Base-by-base conservation (phyloP, 2,797 vertebrate genomes). In the Vipera latastei region DNA sequence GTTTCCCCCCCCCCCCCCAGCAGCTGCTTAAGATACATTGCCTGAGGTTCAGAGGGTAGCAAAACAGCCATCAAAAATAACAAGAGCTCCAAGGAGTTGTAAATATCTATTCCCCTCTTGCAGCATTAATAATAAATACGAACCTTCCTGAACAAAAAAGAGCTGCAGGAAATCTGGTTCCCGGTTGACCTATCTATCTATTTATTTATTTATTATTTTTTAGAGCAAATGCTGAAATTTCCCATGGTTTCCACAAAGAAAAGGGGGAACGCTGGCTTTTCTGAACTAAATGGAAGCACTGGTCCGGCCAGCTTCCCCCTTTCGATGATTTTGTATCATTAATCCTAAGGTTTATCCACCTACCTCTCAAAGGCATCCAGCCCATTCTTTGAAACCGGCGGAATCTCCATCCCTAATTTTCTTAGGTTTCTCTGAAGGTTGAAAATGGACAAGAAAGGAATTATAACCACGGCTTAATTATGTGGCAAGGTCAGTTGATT, bases 61-160 rank as follows among this genome's bases (percentile, higher is more conserved):
- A 83, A 83, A 48, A 83, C 44, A 83, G 38, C 73, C 22, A 83
- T 94, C 89, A 83, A 94, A 59, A 92, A 93, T 93, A 95, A 94
- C 95, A 94, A 78, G 73, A 83, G 73, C 73, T 83, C 44, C 93
- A 44, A 88, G 25, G 78, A 0, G 0, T 94, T 93, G 95, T 94
- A 83, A 78, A 94, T 91, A 94, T 73, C 90, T 95, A 53, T 69
- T 94, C 61, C 55, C 5, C 48, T 48, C 56, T 13, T 57, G 86
- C 90, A 89, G 2, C 89, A 92, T 95, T 96, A 96, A 96, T 96
- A 96, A 96, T 96, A 95, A 96, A 95, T 96, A 91, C 48, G 63
- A 93, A 60, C 73, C 92, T 96, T 96, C 96, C 96, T 94, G 95
- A 96, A 53, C 96, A 18, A 18, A 59, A 38, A 44, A 61, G 4